Evolutionary conservation across 2,888 invertebrate genomes (phyloP).

Genomic region (Ferdinandea cuprea): DNA sequence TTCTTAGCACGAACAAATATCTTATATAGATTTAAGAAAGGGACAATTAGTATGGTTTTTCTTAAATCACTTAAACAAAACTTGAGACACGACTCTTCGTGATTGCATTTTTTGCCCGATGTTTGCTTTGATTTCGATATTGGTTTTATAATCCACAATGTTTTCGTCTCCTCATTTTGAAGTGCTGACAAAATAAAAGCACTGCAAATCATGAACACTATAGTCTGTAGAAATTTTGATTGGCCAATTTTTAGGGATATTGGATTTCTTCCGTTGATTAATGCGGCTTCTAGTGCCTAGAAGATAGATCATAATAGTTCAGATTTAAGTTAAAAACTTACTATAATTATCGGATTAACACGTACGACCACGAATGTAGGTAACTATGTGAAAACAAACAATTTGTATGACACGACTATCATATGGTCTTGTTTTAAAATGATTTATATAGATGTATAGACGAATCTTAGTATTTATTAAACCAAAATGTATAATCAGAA

Average conservation of each 20-base stretch:
- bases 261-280: conserved; percentile 75
- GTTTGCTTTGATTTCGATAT: conserved; percentile 32
- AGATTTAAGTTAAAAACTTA: neutral
- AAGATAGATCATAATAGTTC: neutral
- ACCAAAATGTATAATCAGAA: too few relatives aligned
- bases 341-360: too few relatives aligned
- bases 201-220: conserved; percentile 79
- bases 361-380: too few relatives aligned
- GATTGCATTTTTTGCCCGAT: conserved; percentile 58
- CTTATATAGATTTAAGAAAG: conserved; percentile 77
- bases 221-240: conserved; percentile 76
- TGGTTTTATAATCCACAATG: conserved; percentile 78
- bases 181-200: conserved; percentile 77
- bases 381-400: too few relatives aligned
- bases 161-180: conserved; percentile 63
- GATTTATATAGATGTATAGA: too few relatives aligned
- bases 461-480: too few relatives aligned
- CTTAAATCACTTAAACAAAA: conserved; percentile 76
- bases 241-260: conserved; percentile 72
- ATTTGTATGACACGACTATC: too few relatives aligned
- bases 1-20: conserved; percentile 65
- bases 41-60: conserved; percentile 77
- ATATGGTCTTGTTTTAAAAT: too few relatives aligned
- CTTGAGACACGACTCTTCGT: conserved; percentile 51
- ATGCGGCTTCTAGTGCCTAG: conserved; percentile 77